A percentile compares a stretch with the other conserved stretches of the same genome.
phyloP scores from a whole-genome alignment of 2,888 invertebrate genomes.

The Amphipoea lucens region DNA sequence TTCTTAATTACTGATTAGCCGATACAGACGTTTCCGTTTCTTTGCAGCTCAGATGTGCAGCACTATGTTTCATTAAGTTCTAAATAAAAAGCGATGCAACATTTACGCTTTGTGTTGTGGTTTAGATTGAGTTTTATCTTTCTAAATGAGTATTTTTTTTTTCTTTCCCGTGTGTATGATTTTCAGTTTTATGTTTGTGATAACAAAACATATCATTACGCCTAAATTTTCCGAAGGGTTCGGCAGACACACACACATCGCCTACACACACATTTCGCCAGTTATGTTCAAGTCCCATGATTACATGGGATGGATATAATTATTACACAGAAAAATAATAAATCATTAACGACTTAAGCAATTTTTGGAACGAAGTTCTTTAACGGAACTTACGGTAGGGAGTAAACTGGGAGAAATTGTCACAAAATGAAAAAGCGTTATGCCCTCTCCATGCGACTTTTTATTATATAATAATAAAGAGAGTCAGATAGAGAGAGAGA shows the following conservation, averaged over 20 bases:
- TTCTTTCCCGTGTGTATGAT: not conserved
- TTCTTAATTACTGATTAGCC: slow-evolving; percentile 74
- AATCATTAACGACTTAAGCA: no score
- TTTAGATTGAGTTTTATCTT: slow-evolving; percentile 3
- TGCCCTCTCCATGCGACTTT: no score
- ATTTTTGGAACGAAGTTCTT: no score
- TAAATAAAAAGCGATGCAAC: slow-evolving; percentile 29
- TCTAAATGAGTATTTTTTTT: not conserved
- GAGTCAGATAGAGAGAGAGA: no score
- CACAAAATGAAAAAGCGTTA: no score
- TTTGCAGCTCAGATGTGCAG: slow-evolving; percentile 56
- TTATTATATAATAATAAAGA: no score
- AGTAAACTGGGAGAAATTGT: no score
- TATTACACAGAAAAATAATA: no score
- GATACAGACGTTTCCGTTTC: slow-evolving; percentile 59
- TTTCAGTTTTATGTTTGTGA: not conserved
- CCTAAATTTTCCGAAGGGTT: not conserved
- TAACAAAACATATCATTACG: not conserved
- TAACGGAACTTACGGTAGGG: no score
- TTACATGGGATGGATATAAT: no score
- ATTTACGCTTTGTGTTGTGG: slow-evolving; percentile 8
- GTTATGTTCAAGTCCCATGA: no score
- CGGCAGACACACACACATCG: not conserved
- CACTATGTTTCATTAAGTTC: slow-evolving; percentile 39
- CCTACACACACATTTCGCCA: not conserved